Evolutionary conservation across 2,797 vertebrate genomes (phyloP).

Genomic region (Distichodus sexfasciatus): DNA sequence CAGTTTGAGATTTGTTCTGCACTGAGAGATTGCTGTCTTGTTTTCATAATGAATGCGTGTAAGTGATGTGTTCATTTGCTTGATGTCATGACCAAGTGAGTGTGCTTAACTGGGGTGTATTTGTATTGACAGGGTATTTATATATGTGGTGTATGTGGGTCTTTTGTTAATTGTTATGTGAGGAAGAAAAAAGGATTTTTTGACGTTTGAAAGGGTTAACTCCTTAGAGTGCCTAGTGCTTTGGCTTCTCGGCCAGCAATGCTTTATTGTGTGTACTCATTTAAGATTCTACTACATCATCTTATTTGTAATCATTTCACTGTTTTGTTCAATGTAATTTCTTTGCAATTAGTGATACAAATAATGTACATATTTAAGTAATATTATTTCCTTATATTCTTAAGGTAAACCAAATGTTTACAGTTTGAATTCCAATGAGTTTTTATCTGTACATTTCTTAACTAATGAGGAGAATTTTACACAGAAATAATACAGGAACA

Average conservation of each 20-base stretch:
- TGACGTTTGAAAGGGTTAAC: constrained; percentile 19
- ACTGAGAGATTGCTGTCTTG: constrained; percentile 3
- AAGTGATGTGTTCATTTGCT: not conserved
- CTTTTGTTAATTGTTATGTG: constrained; percentile 1
- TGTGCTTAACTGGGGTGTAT: not conserved
- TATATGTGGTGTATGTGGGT: constrained; percentile 29
- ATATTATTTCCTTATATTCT: constrained; percentile 6
- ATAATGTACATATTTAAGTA: constrained; percentile 9
- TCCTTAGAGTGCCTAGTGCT: constrained; percentile 50
- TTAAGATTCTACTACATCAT: not conserved
- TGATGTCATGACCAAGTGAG: not conserved
- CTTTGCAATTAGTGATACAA: not conserved
- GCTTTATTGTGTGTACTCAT: constrained; percentile 21
- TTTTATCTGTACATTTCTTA: not conserved
- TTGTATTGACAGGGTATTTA: constrained; percentile 35
- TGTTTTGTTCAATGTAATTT: not conserved
- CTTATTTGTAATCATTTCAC: not conserved
- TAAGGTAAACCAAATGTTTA: constrained; percentile 41
- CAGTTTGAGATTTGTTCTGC: not conserved
- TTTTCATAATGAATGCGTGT: not conserved
- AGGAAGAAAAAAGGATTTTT: not conserved
- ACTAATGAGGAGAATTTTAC: not conserved
- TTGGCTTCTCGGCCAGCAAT: constrained; percentile 24
- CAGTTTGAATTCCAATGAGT: constrained; percentile 5
- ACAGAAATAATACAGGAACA: not conserved